These are phyloP conservation scores for Drosophila acutilabella DNA, from an alignment of 2,888 invertebrate genomes.

Conservation along the genomic window DNA sequence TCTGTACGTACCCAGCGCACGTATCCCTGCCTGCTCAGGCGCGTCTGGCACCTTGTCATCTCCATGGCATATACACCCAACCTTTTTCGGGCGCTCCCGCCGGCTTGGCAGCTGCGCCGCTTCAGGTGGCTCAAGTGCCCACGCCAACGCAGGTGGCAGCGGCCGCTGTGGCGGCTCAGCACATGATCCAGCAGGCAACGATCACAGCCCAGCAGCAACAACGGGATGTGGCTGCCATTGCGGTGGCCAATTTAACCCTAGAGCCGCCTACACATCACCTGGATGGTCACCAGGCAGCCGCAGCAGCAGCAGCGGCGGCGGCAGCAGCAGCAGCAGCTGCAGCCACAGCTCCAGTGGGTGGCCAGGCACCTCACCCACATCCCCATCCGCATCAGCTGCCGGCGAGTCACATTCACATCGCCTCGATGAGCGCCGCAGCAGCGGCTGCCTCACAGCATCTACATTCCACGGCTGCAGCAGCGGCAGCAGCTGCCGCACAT, in stretches of 20 bases:
- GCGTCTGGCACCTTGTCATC: conserved; percentile 85
- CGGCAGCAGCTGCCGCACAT: conserved; percentile 85
- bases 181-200: conserved; percentile 74
- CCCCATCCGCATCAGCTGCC: conserved; percentile 73
- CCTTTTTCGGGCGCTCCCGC: conserved; percentile 82
- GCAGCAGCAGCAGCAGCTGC: conserved; percentile 54
- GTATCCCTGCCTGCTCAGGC: conserved; percentile 80
- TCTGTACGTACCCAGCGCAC: conserved; percentile 85
- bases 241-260: conserved; percentile 79
- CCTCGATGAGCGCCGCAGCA: conserved; percentile 84
- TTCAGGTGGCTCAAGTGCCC: conserved; percentile 81
- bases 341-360: conserved; percentile 48
- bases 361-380: conserved; percentile 56
- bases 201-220: conserved; percentile 79
- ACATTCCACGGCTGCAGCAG: conserved; percentile 83
- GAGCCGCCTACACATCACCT: conserved; percentile 69
- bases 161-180: conserved; percentile 74
- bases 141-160: conserved; percentile 77
- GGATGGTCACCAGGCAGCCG: conserved; percentile 65
- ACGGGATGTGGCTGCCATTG: conserved; percentile 78
- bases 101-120: conserved; percentile 68
- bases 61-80: conserved; percentile 85
- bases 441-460: conserved; percentile 80
- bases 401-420: conserved; percentile 84
- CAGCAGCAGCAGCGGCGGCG: conserved; percentile 56